Conservation (phyloP, 2,797 vertebrate species). For the Leucoraja ocellata region DNA sequence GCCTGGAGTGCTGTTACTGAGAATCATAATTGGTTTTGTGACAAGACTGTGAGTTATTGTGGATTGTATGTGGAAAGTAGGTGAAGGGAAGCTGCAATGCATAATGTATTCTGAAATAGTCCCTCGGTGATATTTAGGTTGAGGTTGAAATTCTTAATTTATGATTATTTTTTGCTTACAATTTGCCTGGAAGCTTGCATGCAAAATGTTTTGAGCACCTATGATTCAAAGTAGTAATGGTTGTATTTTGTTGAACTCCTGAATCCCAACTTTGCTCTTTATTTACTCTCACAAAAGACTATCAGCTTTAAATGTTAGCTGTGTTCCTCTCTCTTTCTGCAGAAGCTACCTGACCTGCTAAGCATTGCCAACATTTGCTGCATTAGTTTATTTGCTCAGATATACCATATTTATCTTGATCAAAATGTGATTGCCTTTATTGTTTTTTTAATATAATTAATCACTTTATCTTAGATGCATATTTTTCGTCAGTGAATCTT, state of each 20-base stretch:
- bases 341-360: no score
- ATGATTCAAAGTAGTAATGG: neutral
- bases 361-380: neutral
- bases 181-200: neutral
- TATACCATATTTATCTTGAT: neutral
- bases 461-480: neutral
- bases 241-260: neutral
- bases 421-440: neutral
- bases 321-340: neutral
- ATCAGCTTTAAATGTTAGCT: neutral
- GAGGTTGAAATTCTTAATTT: neutral
- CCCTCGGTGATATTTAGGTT: neutral
- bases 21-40: neutral
- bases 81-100: neutral
- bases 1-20: neutral
- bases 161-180: neutral
- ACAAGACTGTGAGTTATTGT: neutral
- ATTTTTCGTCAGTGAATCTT: neutral
- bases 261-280: neutral
- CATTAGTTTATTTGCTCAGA: neutral
- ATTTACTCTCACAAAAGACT: neutral
- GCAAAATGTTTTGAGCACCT: neutral
- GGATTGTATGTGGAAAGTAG: neutral
- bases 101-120: neutral
- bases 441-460: neutral